Evolutionary conservation across 2,888 invertebrate species (phyloP), one percentile per base, ranked within the genome.

Genomic region (Diplazon laetatorius): DNA sequence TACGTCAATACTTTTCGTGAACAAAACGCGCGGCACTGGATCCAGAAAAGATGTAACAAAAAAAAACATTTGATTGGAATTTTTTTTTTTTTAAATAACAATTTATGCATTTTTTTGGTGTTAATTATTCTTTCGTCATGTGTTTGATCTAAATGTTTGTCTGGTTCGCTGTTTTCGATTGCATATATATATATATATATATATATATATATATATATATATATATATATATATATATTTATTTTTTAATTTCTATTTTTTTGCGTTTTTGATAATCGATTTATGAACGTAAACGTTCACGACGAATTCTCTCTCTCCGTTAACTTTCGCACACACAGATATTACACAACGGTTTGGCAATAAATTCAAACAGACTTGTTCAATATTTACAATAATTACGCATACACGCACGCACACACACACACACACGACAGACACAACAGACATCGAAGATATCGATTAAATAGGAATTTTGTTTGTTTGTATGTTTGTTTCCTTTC

Each of bases 351-450:
- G 42, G 52, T 69, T 69, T 22, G 62, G 55, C 63, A 14, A 30
- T 20, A 46, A 62, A 75, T 60, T 44, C 22, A 39, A 48, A 70
- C 59, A 65, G 22, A 52, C 14, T 50, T 57, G 50, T 50, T 62
- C 10, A 14, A 52, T 66, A 73, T 78, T 74, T 74, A 74, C 74
- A 73, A 42, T 59, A 30, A 1, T 60, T n/a, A n/a, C n/a, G n/a
- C n/a, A n/a, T n/a, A n/a, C n/a, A n/a, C n/a, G n/a, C n/a, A n/a
- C n/a, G n/a, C n/a, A n/a, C n/a, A n/a, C n/a, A 44, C 60, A 46
- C 60, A 78, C 68, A 72, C 30, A 71, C 74, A 60, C 44, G 59
- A 73, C 57, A 69, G 70, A 68, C n/a, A n/a, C n/a, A n/a, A n/a
- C n/a, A n/a, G n/a, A n/a, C n/a, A 63, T 77, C 57, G 63, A 35